Evolutionary conservation across 1,140 invertebrate species (phyloP).

Genomic region (Halesus radiatus): DNA sequence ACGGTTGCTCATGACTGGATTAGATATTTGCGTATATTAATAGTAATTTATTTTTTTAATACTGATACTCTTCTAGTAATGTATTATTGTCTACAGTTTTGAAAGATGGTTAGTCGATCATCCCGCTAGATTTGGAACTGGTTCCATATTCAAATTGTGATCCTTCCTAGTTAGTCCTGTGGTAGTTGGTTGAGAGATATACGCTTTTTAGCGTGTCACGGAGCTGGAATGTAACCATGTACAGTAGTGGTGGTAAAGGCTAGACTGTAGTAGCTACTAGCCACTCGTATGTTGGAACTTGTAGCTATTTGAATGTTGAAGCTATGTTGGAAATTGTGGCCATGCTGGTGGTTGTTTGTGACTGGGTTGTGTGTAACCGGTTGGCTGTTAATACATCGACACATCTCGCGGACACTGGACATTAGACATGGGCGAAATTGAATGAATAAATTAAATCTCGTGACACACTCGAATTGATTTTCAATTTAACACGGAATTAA

Average conservation of each 20-base stretch:
- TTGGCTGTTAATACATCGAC: neutral
- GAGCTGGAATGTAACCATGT: conserved; percentile 20
- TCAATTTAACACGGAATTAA: too few species aligned
- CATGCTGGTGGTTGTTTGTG: neutral
- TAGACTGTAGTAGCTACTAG: too few species aligned
- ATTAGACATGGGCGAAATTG: neutral
- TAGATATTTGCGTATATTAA: too few species aligned
- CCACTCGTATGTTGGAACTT: too few species aligned
- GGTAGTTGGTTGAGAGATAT: neutral
- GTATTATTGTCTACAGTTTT: too few species aligned
- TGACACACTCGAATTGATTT: neutral
- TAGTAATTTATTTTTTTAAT: too few species aligned
- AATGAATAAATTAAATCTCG: neutral
- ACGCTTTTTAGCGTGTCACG: neutral
- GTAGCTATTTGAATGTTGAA: too few species aligned
- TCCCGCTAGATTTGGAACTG: neutral
- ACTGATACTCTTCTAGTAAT: too few species aligned
- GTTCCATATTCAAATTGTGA: conserved; percentile 2
- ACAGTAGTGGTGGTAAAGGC: neutral
- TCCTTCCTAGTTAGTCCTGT: neutral
- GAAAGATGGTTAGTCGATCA: neutral
- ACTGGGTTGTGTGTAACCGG: neutral
- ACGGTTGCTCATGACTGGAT: too few species aligned
- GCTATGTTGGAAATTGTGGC: too few species aligned
- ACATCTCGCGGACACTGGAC: neutral